Base-by-base conservation (phyloP, 1,140 invertebrate species). In the Idris sp. region DNA sequence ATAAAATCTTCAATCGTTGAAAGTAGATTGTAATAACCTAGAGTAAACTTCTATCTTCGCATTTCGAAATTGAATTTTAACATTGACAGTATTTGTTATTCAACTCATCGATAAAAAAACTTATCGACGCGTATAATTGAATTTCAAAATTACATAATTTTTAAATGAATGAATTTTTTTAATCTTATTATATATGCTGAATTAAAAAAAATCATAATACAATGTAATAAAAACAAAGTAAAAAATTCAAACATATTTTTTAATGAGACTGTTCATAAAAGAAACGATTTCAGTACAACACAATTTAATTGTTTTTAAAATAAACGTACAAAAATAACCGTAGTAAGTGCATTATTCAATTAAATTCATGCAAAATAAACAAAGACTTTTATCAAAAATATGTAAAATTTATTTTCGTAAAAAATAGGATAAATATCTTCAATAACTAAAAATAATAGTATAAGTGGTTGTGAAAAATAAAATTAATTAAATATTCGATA, bases 341-440 rank as follows among this genome's bases (percentile, higher is more conserved):
- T 9, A 36, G 10, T 10, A 33, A 58, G 25, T 9, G 11, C 41
- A 28, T 19, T 31, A 26, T 13, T 46, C 46, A 59, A 59, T 59
- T 59, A 46, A 16, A 59, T 46, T 19, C 40, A 59, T 26, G 30
- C 26, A 59, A 59, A 59, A 22, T 36, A 59, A 46, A 36, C 30
- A 36, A 35, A 10, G 11, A 26, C 31, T 36, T 46, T 36, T 41
- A 26, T 58, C 36, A 41, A 13, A 58, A 44, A 36, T 46, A 35
- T 26, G 36, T 41, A 35, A 4, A 9, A n/a, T 11, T 26, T 44
- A 58, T 44, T 44, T 1, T 19, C 30, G 38, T 13, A 4, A 7
- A 6, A 40, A n/a, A 33, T 58, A 35, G 28, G 30, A 38, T 59
- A 35, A 59, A 59, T 59, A 36, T 36, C 19, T 31, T 26, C 11